These are phyloP conservation scores for Bufo bufo DNA, from an alignment of 2,113 vertebrate genomes.

Conservation along the genomic window DNA sequence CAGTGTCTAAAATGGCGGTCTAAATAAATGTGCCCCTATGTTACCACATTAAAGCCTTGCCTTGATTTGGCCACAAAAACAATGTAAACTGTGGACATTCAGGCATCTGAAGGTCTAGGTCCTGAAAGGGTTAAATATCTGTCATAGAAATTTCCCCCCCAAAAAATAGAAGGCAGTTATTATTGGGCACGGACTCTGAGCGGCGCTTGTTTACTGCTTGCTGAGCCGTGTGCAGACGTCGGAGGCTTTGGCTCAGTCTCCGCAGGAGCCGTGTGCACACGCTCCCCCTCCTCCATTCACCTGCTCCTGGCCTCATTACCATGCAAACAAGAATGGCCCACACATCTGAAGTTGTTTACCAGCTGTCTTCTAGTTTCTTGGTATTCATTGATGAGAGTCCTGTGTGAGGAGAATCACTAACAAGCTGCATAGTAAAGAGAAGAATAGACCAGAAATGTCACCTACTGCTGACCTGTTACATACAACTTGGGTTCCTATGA, in stretches of 20 bases:
- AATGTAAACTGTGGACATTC: too few species aligned
- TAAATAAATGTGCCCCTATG: too few species aligned
- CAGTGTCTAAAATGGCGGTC: too few species aligned
- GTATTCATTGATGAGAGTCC: background rate
- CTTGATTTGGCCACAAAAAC: too few species aligned
- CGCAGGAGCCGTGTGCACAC: slow-evolving; percentile 16
- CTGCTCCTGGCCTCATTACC: too few species aligned
- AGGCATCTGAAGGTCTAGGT: too few species aligned
- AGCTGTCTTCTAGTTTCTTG: background rate
- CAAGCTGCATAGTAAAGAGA: background rate
- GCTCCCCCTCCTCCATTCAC: background rate
- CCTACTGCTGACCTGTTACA: too few species aligned
- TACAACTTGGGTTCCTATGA: too few species aligned
- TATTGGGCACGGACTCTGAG: too few species aligned
- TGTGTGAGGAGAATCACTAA: background rate
- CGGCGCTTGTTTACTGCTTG: background rate
- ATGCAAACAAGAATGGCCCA: background rate
- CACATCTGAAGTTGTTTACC: background rate
- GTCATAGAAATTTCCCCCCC: background rate
- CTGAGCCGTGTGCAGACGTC: slow-evolving; percentile 28
- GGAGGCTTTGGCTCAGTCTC: background rate
- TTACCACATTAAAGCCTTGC: too few species aligned
- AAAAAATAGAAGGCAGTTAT: background rate
- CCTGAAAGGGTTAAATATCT: background rate
- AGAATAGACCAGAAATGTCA: too few species aligned